Conservation (phyloP, 2,888 invertebrate genomes). For the Taenaris catops region DNA sequence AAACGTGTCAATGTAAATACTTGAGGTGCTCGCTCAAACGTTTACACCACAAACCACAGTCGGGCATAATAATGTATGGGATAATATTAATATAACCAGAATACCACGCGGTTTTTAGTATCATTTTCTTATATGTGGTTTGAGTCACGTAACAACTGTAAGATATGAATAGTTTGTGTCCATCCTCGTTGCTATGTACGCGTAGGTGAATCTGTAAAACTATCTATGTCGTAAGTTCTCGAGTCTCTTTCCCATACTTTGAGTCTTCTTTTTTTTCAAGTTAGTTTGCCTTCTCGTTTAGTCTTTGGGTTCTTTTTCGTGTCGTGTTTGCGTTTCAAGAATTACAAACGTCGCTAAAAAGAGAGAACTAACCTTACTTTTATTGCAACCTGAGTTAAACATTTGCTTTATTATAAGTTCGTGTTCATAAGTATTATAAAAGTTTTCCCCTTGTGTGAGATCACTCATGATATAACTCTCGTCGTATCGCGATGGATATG, state of each 20-base stretch:
- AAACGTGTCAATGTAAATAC: conserved; percentile 69
- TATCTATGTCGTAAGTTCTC: conserved; percentile 41
- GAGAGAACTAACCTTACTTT: conserved; percentile 61
- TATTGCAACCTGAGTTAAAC: conserved; percentile 31
- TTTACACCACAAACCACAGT: conserved; percentile 41
- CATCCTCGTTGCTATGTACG: conserved; percentile 22
- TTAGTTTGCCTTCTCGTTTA: conserved; percentile 51
- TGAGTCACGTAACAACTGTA: conserved; percentile 22
- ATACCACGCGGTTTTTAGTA: conserved; percentile 22
- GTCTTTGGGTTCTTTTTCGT: conserved; percentile 50
- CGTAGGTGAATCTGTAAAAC: conserved; percentile 41
- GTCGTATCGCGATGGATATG: conserved; percentile 3
- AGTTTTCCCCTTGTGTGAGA: conserved; percentile 4
- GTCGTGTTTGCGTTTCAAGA: conserved; percentile 38
- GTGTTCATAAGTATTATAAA: conserved; percentile 11
- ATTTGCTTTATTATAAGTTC: conserved; percentile 26
- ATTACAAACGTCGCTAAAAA: conserved; percentile 37
- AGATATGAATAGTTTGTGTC: conserved; percentile 16
- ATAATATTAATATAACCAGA: conserved; percentile 29
- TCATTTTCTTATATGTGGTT: conserved; percentile 25
- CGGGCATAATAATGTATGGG: conserved; percentile 32
- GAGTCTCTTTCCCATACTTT: conserved; percentile 45
- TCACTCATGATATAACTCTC: no score
- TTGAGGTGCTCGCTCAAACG: conserved; percentile 42
- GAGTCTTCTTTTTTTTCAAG: conserved; percentile 42